Evolutionary conservation across 1,140 invertebrate genomes (phyloP), one percentile per base, ranked within the genome.

Genomic region (Chironomus striatipennis): DNA sequence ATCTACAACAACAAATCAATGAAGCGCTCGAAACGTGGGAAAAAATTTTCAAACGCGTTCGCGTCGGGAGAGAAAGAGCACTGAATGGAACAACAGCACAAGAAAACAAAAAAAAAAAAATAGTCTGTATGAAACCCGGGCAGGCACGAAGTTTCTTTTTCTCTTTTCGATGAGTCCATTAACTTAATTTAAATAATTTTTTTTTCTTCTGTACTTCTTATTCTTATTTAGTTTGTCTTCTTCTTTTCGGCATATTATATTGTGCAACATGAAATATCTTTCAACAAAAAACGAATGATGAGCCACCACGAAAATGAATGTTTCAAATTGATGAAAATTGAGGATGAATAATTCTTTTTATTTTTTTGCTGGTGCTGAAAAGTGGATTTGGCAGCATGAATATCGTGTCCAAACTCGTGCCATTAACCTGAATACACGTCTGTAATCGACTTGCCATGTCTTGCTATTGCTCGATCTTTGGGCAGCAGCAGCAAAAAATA

Each of bases 1-100:
- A 70, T 20, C 65, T 18, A 70, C 65, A 70, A 21, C 65, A 70
- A 70, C 65, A 70, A 70, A 70, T 20, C 65, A 70, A 70, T 70
- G 65, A 70, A 70, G 20, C 17, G 17, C 20, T 21, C 65, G 18
- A 70, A 70, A 70, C 65, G 65, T 70, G 65, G 65, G 65, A 70
- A 70, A 70, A 18, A 18, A 18, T 20, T 70, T 20, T 70, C 20
- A 21, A 20, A 17, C 65, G 47, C 47, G 47, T 57, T 57, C 47
- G 47, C 47, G 9, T 57, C 12, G 47, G 12, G 24, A 34, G 47
- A 10, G 9, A 18, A 17, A 17, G 65, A 70, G 65, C 65, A 70
- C 20, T 70, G 65, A 70, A 70, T 70, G 65, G 65, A 70, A 70
- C 65, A 70, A 57, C 24, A 57, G n/a, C 47, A 57, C 12, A 57